Base-by-base conservation (phyloP, 1,140 invertebrate species). In the Drosophila tristis region DNA sequence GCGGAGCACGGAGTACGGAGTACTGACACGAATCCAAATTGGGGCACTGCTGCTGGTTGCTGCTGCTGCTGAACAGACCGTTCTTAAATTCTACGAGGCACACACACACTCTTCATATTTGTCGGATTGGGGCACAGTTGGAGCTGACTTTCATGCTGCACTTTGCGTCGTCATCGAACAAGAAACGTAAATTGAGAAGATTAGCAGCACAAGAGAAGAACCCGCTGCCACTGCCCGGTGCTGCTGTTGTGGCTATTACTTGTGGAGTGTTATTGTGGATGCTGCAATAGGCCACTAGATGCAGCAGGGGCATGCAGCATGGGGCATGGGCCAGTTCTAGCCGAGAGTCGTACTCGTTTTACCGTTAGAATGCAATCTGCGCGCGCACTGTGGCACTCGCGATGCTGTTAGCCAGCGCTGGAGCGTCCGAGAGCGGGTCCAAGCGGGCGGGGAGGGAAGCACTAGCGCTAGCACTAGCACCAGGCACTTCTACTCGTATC, bases 281-380 rank as follows among this genome's bases (percentile, higher is more conserved):
- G 84, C 84, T 87, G 84, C 84, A 89, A 89, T 86, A 86, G 81
- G 76, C 80, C 80, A 74, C 73, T 59, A 39, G 35, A 39, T 39
- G 35, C 35, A 39, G 9, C 11, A 39, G 35, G 35, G 35, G 35
- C 35, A 39, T 39, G 35, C 11, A 39, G 35, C 35, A 39, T 39
- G 35, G 35, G 35, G 35, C 35, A 13, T 62, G 45, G 67, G 68
- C 70, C 64, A 85, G 73, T 72, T 78, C 64, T 54, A 65, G 76
- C 77, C 81, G 68, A 77, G 80, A 71, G 80, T 67, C 78, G 80
- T 90, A 89, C 85, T 89, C 85, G 85, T 90, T 90, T 89, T 89
- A 90, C 85, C 80, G 85, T 89, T 89, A 89, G 84, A 89, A 89
- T 86, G 85, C 82, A 86, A 86, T 86, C 82, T 80, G 74, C 78